A percentile compares a stretch with the other conserved stretches of the same genome.
These are phyloP conservation scores for Sphecodes monilicornis DNA, from an alignment of 2,888 invertebrate genomes.

Conservation along the genomic window DNA sequence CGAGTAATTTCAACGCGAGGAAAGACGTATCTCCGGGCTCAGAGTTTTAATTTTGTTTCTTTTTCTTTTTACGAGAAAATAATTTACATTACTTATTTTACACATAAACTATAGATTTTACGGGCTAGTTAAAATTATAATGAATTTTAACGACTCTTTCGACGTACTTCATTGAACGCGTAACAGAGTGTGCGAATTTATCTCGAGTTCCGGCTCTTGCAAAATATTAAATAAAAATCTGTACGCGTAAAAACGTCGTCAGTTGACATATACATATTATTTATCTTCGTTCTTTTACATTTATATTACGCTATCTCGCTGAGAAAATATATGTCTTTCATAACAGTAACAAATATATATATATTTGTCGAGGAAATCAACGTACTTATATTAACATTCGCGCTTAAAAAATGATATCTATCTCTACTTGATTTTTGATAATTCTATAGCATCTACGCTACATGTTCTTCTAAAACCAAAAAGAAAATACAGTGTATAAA, in stretches of 20 bases:
- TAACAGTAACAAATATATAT: constrained; percentile 25
- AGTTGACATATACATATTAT: not conserved
- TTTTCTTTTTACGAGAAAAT: too few species aligned
- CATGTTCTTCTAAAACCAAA: constrained; percentile 7
- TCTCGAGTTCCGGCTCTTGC: not conserved
- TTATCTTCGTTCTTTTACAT: not conserved
- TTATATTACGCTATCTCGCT: constrained; percentile 20
- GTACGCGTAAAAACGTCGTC: not conserved
- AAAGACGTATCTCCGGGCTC: not conserved
- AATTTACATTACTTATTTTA: too few species aligned
- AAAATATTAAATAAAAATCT: not conserved
- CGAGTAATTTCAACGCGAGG: not conserved
- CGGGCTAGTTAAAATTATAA: not conserved
- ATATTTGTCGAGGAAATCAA: not conserved
- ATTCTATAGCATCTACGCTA: not conserved
- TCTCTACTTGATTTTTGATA: not conserved
- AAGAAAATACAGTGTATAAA: constrained; percentile 25
- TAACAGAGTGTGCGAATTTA: not conserved
- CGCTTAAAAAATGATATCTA: not conserved
- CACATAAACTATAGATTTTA: not conserved
- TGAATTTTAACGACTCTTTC: not conserved
- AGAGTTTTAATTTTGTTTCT: too few species aligned
- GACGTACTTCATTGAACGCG: too few species aligned
- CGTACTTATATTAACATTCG: constrained; percentile 5
- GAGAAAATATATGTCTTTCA: constrained; percentile 14